These are phyloP conservation scores for Drosophila sp. DNA, from an alignment of 1,140 invertebrate genomes.

Conservation along the genomic window DNA sequence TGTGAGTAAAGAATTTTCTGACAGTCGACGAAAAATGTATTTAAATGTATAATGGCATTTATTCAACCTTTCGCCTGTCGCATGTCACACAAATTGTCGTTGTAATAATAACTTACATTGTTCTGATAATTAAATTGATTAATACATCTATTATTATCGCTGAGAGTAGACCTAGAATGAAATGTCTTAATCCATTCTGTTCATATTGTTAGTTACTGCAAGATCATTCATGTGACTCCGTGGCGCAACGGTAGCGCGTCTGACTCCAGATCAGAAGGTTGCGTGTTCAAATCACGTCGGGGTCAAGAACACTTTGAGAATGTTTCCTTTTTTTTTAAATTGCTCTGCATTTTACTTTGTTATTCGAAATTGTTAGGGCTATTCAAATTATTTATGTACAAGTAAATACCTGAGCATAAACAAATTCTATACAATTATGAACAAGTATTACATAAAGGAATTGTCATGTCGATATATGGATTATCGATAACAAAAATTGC, in stretches of 20 bases:
- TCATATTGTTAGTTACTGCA: slow-evolving; percentile 11
- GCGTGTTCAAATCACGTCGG: slow-evolving; percentile 99
- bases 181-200: not conserved
- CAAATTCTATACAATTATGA: not conserved
- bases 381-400: not conserved
- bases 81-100: slow-evolving; percentile 31
- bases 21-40: slow-evolving; percentile 65
- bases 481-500: not conserved
- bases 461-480: not conserved
- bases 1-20: slow-evolving; percentile 68
- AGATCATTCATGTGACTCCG: slow-evolving; percentile 86
- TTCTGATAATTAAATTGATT: slow-evolving; percentile 7
- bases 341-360: not conserved
- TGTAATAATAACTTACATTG: slow-evolving; percentile 10
- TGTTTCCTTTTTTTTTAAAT: slow-evolving; percentile 4
- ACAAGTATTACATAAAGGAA: not conserved
- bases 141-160: not conserved
- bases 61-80: slow-evolving; percentile 7
- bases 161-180: not conserved
- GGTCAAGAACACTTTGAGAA: slow-evolving; percentile 87
- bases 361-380: not conserved
- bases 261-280: slow-evolving; percentile 99
- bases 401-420: not conserved
- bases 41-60: slow-evolving; percentile 55
- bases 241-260: slow-evolving; percentile 99